These are phyloP conservation scores for Mycetomoellerius zeteki DNA, from an alignment of 1,140 invertebrate species.

Conservation along the genomic window DNA sequence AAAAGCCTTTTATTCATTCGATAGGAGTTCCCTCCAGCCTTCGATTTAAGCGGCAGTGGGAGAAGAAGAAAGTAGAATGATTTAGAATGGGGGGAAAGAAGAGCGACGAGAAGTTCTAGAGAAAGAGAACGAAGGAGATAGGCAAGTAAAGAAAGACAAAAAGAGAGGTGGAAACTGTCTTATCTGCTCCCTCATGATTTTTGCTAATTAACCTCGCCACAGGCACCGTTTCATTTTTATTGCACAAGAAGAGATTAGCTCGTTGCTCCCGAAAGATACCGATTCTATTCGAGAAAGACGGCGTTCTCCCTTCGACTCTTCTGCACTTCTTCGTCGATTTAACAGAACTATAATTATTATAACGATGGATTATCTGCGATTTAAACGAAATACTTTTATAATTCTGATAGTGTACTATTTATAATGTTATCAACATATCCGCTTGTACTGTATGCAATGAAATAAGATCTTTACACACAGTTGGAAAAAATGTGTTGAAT, in stretches of 20 bases:
- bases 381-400: background rate
- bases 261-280: conserved; percentile 54
- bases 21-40: conserved; percentile 39
- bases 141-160: background rate
- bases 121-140: background rate
- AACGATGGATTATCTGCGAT: background rate
- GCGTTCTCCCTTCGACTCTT: conserved; percentile 4
- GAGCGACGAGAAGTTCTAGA: background rate
- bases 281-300: background rate
- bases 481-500: too few relatives aligned
- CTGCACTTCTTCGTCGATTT: background rate
- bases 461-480: background rate
- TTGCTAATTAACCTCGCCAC: conserved; percentile 62
- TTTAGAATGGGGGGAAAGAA: conserved; percentile 22
- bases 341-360: conserved; percentile 13
- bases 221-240: conserved; percentile 46
- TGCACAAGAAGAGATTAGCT: conserved; percentile 50
- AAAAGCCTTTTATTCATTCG: conserved; percentile 67
- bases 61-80: conserved; percentile 21
- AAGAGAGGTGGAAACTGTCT: background rate
- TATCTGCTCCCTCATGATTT: conserved; percentile 44
- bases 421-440: background rate
- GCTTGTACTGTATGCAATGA: background rate
- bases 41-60: conserved; percentile 46
- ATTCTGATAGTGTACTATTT: background rate